Evolutionary conservation across 2,797 vertebrate genomes (phyloP), one percentile per base, ranked within the genome.

Genomic region (Melanotaenia nigrans): DNA sequence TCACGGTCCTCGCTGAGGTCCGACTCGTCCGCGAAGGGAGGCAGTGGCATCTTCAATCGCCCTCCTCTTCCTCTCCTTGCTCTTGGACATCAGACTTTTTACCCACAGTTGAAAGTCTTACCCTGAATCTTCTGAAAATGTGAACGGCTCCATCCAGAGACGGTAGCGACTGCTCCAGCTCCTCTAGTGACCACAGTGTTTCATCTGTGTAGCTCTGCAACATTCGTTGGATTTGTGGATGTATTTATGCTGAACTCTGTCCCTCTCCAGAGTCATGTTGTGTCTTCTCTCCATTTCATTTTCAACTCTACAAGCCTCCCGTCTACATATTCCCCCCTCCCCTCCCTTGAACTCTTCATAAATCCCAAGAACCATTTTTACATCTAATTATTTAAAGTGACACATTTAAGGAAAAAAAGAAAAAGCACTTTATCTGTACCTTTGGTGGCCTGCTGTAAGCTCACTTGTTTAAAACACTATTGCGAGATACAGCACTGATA

Each of bases 371-470:
- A 83, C 71, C 75, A 58, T 88, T 88, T 89, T 83, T 88, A 83
- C 91, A 75, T 91, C 93, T 87, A 90, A 90, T 92, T 94, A 94
- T 95, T 95, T 94, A 95, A 95, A 92, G 87, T 85, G 61, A 95
- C 92, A 90, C 88, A 79, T 93, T 90, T 77, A 74, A 84, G 74
- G 58, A 58, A 51, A 66, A 40, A 55, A 90, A 92, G 90, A 93
- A 93, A 90, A 95, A 95, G 95, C 95, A 95, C 95, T 95, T 95
- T 95, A 95, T 95, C 93, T 93, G 92, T 94, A 95, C 94, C 95
- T 93, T 47, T 91, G 89, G 95, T 95, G 94, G 95, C 95, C 94
- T 95, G 94, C 93, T 93, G 94, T 94, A 90, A 83, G 87, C 92
- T 89, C 86, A 81, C 89, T 47, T 88, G 90, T 92, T 87, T 78